Conservation (phyloP, 2,797 vertebrate species). For the Chrosomus eos region DNA sequence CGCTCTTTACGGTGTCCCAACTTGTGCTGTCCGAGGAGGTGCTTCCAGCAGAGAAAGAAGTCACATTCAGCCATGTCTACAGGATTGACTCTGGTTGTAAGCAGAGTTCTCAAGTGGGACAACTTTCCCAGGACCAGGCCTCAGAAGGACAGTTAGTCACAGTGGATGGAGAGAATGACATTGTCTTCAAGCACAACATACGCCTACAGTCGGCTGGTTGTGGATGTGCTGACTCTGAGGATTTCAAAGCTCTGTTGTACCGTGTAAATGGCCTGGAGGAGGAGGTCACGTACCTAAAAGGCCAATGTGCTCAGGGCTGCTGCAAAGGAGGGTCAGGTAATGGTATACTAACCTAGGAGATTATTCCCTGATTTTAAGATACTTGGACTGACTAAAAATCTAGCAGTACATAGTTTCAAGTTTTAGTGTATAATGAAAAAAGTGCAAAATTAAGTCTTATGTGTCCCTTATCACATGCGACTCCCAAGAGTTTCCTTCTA, state of each 20-base stretch:
- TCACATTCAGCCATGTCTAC: constrained; percentile 89
- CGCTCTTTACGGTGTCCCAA: constrained; percentile 69
- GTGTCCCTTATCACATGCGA: background rate
- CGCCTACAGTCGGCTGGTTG: constrained; percentile 78
- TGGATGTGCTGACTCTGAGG: constrained; percentile 79
- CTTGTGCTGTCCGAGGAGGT: constrained; percentile 60
- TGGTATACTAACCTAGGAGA: background rate
- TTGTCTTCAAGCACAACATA: constrained; percentile 90
- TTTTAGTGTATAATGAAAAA: background rate
- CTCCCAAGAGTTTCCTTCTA: background rate
- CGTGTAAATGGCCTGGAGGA: constrained; percentile 86
- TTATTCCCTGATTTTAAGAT: background rate
- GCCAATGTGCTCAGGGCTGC: constrained; percentile 80
- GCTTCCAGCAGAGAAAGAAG: constrained; percentile 73
- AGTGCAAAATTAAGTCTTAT: background rate
- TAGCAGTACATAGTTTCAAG: background rate
- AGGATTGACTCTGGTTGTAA: constrained; percentile 82
- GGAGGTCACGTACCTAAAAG: constrained; percentile 85
- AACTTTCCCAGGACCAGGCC: constrained; percentile 62
- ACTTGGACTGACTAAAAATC: background rate
- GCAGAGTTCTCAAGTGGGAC: constrained; percentile 65
- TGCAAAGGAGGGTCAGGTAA: constrained; percentile 74
- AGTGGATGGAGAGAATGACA: constrained; percentile 79
- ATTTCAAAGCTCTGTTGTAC: constrained; percentile 81
- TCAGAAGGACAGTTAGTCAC: constrained; percentile 55